Conservation (phyloP, 2,797 vertebrate genomes). For the Psittacula derbiana region DNA sequence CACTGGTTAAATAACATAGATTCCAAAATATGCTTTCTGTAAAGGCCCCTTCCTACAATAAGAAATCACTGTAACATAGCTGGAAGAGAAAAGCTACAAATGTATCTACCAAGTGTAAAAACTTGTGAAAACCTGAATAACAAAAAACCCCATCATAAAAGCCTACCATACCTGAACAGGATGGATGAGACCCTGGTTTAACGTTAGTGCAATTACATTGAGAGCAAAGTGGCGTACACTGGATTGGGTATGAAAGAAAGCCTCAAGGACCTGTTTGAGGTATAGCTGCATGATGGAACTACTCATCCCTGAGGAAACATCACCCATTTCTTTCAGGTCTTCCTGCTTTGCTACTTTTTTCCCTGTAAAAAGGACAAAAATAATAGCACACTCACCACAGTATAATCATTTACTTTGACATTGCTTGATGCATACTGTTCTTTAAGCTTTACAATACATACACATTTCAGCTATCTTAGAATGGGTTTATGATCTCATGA, state of each 20-base stretch:
- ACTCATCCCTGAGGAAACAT: conserved; percentile 98
- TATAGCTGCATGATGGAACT: conserved; percentile 99
- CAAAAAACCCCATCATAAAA: neutral
- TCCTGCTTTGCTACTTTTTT: conserved; percentile 94
- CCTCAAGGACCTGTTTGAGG: conserved; percentile 96
- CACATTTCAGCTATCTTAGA: neutral
- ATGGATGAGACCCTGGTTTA: conserved; percentile 96
- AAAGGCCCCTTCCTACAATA: neutral
- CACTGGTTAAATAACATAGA: neutral
- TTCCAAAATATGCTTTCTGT: neutral
- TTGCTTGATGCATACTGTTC: neutral
- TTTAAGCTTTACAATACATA: neutral
- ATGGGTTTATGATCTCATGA: neutral
- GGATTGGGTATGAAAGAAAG: conserved; percentile 93
- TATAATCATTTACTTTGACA: neutral
- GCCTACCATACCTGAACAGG: conserved; percentile 89
- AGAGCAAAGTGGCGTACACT: conserved; percentile 93
- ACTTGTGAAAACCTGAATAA: neutral
- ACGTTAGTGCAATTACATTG: conserved; percentile 92
- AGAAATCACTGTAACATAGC: neutral
- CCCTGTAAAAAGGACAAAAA: conserved; percentile 80
- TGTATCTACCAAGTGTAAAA: neutral
- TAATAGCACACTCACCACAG: neutral
- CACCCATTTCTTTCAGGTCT: conserved; percentile 98
- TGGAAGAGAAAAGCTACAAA: neutral